These are phyloP conservation scores for Tangara arthus DNA, from an alignment of 2,797 vertebrate species.

Conservation along the genomic window DNA sequence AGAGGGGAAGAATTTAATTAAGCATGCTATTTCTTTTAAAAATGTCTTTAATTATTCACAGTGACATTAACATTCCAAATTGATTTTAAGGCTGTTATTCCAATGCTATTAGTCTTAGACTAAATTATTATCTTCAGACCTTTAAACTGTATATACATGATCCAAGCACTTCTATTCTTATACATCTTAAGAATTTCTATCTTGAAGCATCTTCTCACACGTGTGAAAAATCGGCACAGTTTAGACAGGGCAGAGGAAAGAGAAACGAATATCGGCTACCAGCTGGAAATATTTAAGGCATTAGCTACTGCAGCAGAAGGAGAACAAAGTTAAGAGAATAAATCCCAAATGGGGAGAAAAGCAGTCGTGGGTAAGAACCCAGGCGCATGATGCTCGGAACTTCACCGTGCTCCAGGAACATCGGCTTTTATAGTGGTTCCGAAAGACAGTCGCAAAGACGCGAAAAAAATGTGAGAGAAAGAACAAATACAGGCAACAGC, in stretches of 20 bases:
- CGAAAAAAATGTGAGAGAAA: fast-evolving
- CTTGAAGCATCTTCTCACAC: not conserved
- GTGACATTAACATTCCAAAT: not conserved
- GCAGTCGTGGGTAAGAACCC: no score
- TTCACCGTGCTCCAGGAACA: not conserved
- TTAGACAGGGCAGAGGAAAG: not conserved
- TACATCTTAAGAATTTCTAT: not conserved
- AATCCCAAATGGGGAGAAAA: not conserved
- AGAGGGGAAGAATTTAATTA: not conserved
- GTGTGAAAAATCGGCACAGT: not conserved
- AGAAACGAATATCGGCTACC: not conserved
- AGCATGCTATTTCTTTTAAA: not conserved
- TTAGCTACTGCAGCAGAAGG: not conserved
- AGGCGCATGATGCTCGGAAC: fast-evolving
- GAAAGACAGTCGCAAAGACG: fast-evolving
- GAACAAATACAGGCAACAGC: no score
- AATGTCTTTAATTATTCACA: not conserved
- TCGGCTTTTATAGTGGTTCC: fast-evolving
- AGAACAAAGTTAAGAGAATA: not conserved
- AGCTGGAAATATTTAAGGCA: not conserved
- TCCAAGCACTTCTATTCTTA: not conserved
- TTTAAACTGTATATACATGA: not conserved
- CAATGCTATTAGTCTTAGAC: not conserved
- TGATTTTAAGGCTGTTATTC: not conserved
- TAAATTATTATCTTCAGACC: not conserved